These are phyloP conservation scores for Lucilia cuprina DNA, from an alignment of 1,140 invertebrate genomes.

Conservation along the genomic window DNA sequence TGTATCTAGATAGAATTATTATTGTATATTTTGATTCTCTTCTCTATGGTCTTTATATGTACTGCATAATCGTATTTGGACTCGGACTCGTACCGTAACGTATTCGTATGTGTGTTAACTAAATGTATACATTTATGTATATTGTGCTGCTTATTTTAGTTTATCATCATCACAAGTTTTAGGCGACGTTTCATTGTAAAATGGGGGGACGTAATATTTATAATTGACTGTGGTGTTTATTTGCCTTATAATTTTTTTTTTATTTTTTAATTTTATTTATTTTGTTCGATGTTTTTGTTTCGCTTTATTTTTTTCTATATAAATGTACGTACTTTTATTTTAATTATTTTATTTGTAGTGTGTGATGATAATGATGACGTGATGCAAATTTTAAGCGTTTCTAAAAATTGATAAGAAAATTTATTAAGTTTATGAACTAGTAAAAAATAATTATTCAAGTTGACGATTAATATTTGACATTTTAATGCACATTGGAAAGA, in stretches of 20 bases:
- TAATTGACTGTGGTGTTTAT: neutral
- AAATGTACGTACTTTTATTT: neutral
- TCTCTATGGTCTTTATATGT: neutral
- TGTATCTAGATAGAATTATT: too few relatives aligned
- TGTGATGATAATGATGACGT: neutral
- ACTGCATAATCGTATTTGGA: too few relatives aligned
- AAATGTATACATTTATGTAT: neutral
- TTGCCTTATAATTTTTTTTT: too few relatives aligned
- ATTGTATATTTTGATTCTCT: constrained; percentile 4
- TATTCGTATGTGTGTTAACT: neutral
- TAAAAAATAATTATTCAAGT: neutral
- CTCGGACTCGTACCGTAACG: too few relatives aligned
- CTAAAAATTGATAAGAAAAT: constrained; percentile 5
- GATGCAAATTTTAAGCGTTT: neutral
- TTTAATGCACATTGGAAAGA: neutral
- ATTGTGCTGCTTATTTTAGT: neutral
- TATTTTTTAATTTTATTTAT: neutral
- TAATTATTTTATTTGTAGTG: neutral
- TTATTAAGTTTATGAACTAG: neutral
- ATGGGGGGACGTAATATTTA: neutral
- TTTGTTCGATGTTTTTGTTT: constrained; percentile 4
- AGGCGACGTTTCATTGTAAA: constrained; percentile 2
- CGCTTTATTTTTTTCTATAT: neutral
- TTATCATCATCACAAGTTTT: constrained; percentile 20
- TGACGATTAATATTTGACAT: too few relatives aligned